Conservation (phyloP, 37 sponge, comb jelly and placozoan genomes). For the Spongilla lacustris region DNA sequence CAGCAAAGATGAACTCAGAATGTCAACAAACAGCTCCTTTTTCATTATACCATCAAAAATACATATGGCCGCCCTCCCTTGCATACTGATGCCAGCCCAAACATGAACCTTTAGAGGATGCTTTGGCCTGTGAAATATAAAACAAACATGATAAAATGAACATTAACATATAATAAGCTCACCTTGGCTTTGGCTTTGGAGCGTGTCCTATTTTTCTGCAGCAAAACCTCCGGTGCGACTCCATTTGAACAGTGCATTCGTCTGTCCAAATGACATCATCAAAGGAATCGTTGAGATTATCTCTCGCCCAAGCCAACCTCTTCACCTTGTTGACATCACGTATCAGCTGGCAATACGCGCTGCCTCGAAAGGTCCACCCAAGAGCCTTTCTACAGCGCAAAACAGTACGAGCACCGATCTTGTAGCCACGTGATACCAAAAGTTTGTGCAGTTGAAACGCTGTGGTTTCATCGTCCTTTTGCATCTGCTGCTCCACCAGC, state of each 20-base stretch:
- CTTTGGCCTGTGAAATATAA: constrained; percentile 22
- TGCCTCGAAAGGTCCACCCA: constrained; percentile 50
- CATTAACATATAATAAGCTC: background rate
- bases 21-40: constrained; percentile 10
- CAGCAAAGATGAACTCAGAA: constrained; percentile 18
- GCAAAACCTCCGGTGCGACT: constrained; percentile 39
- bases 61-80: constrained; percentile 26
- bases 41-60: constrained; percentile 60
- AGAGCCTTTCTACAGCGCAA: constrained; percentile 15
- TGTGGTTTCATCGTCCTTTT: constrained; percentile 31
- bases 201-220: constrained; percentile 39
- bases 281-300: constrained; percentile 13
- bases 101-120: constrained; percentile 51
- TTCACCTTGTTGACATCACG: constrained; percentile 30
- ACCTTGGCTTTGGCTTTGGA: constrained; percentile 38
- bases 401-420: constrained; percentile 11
- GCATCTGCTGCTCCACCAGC: constrained; percentile 22
- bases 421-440: background rate
- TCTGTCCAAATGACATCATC: constrained; percentile 32
- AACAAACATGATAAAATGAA: background rate
- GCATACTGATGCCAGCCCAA: constrained; percentile 44
- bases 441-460: constrained; percentile 26
- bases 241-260: constrained; percentile 27
- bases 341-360: constrained; percentile 49
- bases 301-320: constrained; percentile 24